Evolutionary conservation across 2,888 invertebrate genomes (phyloP), one percentile per base, ranked within the genome.

Genomic region (Dryococelus australis): DNA sequence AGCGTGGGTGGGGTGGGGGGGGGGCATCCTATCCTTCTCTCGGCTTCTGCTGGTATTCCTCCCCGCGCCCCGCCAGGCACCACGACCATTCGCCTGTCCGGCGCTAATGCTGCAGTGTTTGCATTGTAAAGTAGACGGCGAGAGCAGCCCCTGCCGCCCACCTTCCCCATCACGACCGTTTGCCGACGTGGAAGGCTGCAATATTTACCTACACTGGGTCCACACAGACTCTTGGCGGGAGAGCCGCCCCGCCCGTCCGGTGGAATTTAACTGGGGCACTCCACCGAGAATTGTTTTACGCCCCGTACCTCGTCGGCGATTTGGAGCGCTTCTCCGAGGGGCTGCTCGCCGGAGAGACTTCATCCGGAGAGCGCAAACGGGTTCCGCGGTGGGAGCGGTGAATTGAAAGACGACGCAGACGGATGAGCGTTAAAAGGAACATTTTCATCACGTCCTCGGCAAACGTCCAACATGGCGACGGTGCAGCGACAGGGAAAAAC

Each of bases 51-150:
- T 51, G 35, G 35, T 35, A 6, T 20, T 51, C 51, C 51, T n/a
- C 65, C 65, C 65, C 65, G 10, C 16, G 12, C 65, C 65, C 1
- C 20, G 2, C 8, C 51, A n/a, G n/a, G n/a, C 8, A 16, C 51
- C 2, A 12, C 51, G 51, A 4, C 51, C 65, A 24, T 20, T 20
- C 65, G 65, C 65, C 6, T 65, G 65, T 65, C 65, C 65, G 65
- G 65, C 65, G 65, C 65, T 65, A 65, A 65, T 65, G 65, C 65
- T 65, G 65, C 65, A 65, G 65, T 65, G 65, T 65, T 65, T 65
- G 65, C 65, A 65, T 65, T 65, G 65, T 65, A 65, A 65, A 65
- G 65, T 65, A 65, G 65, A 65, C 65, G n/a, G 51, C 2, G 51
- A 51, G 51, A 8, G 8, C 4, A 51, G 1, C 65, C 65, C 65